phyloP scores from a whole-genome alignment of 2,888 invertebrate genomes.

The Nomada goodeniana region DNA sequence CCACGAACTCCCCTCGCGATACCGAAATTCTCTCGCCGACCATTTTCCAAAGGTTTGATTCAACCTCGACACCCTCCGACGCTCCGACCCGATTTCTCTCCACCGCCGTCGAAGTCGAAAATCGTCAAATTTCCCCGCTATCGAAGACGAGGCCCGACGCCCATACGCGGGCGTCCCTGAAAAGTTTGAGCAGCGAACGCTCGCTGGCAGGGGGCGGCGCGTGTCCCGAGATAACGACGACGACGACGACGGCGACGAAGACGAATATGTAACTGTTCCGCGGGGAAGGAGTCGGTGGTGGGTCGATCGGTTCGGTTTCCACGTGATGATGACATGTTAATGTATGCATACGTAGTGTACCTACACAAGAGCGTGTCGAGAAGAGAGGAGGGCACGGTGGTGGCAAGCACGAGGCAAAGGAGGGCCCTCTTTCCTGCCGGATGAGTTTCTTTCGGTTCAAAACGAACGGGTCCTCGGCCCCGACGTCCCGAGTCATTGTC shows the following conservation, averaged over 20 bases:
- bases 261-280: background rate
- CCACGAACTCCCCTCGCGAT: conserved; percentile 61
- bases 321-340: conserved; percentile 80
- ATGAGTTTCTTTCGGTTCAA: conserved; percentile 64
- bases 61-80: background rate
- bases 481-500: conserved; percentile 82
- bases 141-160: background rate
- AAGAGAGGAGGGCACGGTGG: conserved; percentile 54
- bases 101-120: background rate
- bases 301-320: conserved; percentile 64
- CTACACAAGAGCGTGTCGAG: conserved; percentile 69
- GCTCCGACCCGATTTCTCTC: no score
- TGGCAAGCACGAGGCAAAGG: conserved; percentile 75
- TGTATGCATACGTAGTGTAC: conserved; percentile 77
- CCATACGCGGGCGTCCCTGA: conserved; percentile 1
- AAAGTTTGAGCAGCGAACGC: background rate
- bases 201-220: conserved; percentile 43
- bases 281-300: background rate
- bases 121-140: background rate
- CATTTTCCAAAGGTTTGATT: conserved; percentile 51
- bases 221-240: conserved; percentile 35
- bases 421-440: conserved; percentile 58
- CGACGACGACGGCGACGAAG: background rate
- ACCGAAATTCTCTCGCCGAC: conserved; percentile 67
- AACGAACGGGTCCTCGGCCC: conserved; percentile 69